Base-by-base conservation (phyloP, 2,113 vertebrate genomes). In the Gila orcuttii region DNA sequence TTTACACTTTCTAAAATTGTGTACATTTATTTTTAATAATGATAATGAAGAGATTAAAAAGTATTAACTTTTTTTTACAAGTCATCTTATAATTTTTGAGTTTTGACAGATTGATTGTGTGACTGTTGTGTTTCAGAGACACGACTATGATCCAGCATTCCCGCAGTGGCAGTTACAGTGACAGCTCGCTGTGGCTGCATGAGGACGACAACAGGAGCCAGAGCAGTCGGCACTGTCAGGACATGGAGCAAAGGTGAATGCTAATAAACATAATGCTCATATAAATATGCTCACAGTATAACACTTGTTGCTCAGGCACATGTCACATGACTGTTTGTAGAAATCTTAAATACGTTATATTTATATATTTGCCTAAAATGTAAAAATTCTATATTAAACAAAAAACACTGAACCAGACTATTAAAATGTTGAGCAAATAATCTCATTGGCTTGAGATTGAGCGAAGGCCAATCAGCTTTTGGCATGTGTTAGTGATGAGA, bases 211-310 rank as follows among this genome's bases (percentile, higher is more conserved):
- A 96, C 91, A 95, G 94, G 3, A 88, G 93, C 39, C 95, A 96
- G 85, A 95, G 94, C 87, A 93, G 93, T 88, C 93, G 94, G 25
- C 92, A 93, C 57, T 96, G 95, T 90, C 96, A 96, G 90, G 96
- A 97, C 91, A 96, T 96, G 95, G 96, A 97, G 85, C 95, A 93
- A 94, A 97, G 96, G 96, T 90, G 36, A 75, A 78, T 23, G 57
- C 28, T 73, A 45, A 42, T 55, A 88, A 69, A 73, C 66, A 71
- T 36, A 21, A 75, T n/a, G n/a, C 36, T 68, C 25, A 69, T 60
- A 69, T 64, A 85, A 71, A 80, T 42, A 77, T 42, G 8, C 8
- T 2, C 31, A 69, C 78, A 59, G 6, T 31, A 25, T 11, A 17
- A 6, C n/a, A 88, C 98, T 99, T 99, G 21, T 71, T 71, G 17